Evolutionary conservation across 2,797 vertebrate species (phyloP).

Genomic region (Lacerta bilineata): DNA sequence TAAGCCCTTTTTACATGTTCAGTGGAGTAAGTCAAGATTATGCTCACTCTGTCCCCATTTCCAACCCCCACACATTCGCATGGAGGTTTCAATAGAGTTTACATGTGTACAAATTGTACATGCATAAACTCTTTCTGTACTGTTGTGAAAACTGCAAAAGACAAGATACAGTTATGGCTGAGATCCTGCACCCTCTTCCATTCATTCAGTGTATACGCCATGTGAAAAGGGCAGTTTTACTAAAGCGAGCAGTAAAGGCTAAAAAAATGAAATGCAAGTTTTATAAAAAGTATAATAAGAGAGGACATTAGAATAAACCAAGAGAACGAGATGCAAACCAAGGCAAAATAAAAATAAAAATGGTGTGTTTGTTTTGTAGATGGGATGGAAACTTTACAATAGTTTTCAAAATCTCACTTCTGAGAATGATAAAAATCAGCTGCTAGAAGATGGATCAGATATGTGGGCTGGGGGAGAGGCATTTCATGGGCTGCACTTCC

Average conservation of each 20-base stretch:
- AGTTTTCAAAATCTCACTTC: neutral
- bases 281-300: slow-evolving; percentile 30
- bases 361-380: neutral
- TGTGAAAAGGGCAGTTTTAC: neutral
- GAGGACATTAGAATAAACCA: neutral
- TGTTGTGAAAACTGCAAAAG: neutral
- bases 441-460: neutral
- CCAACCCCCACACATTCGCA: neutral
- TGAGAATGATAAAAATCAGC: neutral
- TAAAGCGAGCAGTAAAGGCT: neutral
- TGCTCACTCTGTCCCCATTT: neutral
- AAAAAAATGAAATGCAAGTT: slow-evolving; percentile 36
- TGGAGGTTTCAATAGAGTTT: neutral
- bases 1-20: neutral
- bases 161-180: neutral
- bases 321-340: neutral
- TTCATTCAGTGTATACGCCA: neutral
- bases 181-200: neutral
- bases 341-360: too few species aligned
- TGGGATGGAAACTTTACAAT: neutral
- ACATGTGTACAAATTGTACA: neutral
- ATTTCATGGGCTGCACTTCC: too few species aligned
- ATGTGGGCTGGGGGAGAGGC: neutral
- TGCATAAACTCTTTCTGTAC: neutral
- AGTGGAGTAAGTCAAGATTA: neutral